These are phyloP conservation scores for Galemys pyrenaicus DNA, from an alignment of 2,113 vertebrate genomes.

Conservation along the genomic window DNA sequence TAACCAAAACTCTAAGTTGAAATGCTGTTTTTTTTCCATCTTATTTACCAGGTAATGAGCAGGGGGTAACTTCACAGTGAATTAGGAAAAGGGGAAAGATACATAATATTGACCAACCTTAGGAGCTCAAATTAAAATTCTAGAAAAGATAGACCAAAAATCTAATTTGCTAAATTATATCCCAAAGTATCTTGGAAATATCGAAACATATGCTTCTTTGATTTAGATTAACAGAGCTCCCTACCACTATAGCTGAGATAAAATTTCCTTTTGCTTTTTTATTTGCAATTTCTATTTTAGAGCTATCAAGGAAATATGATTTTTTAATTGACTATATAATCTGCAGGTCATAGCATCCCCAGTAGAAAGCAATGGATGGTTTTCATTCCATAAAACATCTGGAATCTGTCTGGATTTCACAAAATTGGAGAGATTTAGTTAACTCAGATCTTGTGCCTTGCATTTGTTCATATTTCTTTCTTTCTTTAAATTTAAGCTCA, in stretches of 20 bases:
- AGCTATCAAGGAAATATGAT: neutral
- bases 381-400: neutral
- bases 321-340: neutral
- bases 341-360: neutral
- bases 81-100: neutral
- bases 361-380: neutral
- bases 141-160: neutral
- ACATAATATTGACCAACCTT: neutral
- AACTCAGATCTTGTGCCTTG: neutral
- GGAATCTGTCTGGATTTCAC: neutral
- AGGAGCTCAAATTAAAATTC: conserved; percentile 7
- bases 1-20: neutral
- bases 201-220: neutral
- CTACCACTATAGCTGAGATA: neutral
- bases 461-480: conserved; percentile 26
- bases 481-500: conserved; percentile 47
- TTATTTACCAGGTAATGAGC: neutral
- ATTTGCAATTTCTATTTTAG: conserved; percentile 15
- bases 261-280: neutral
- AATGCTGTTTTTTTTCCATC: neutral
- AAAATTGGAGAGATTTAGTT: neutral
- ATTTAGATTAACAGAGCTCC: neutral
- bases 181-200: conserved; percentile 29
- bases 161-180: neutral
- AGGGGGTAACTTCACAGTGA: neutral